A percentile compares a stretch with the other conserved stretches of the same genome.
Conservation (phyloP, 1,140 invertebrate genomes). For the Aporrectodea caliginosa region DNA sequence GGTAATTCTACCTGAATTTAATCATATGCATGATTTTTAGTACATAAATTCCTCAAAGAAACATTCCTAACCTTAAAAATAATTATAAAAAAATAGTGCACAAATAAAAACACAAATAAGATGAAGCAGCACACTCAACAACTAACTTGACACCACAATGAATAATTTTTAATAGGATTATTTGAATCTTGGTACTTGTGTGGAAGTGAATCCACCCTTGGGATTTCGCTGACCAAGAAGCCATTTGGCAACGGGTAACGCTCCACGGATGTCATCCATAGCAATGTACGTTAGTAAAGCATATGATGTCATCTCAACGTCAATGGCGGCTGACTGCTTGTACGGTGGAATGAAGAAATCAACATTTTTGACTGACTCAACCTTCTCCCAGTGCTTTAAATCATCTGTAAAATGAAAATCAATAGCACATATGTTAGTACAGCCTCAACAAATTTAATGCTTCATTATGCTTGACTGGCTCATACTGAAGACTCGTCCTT, state of each 20-base stretch:
- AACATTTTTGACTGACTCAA: neutral
- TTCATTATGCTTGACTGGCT: no score
- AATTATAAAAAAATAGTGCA: neutral
- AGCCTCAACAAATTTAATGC: no score
- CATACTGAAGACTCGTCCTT: no score
- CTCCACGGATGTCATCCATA: conserved; percentile 36
- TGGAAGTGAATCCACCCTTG: conserved; percentile 73
- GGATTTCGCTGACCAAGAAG: conserved; percentile 71
- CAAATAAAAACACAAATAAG: no score
- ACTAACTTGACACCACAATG: no score
- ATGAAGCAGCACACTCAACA: no score
- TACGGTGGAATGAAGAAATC: neutral
- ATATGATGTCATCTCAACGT: conserved; percentile 30
- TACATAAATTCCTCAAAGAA: no score
- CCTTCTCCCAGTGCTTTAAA: neutral
- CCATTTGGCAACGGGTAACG: conserved; percentile 74
- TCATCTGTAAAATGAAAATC: neutral
- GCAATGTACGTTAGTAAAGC: conserved; percentile 15
- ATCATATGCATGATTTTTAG: no score
- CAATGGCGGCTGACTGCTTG: conserved; percentile 59
- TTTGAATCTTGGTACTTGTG: conserved; percentile 57
- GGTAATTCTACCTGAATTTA: no score
- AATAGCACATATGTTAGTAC: no score
- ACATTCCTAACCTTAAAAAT: neutral
- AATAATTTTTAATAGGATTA: neutral